These are phyloP conservation scores for Selene dorsalis DNA, from an alignment of 2,797 vertebrate species.

Conservation along the genomic window DNA sequence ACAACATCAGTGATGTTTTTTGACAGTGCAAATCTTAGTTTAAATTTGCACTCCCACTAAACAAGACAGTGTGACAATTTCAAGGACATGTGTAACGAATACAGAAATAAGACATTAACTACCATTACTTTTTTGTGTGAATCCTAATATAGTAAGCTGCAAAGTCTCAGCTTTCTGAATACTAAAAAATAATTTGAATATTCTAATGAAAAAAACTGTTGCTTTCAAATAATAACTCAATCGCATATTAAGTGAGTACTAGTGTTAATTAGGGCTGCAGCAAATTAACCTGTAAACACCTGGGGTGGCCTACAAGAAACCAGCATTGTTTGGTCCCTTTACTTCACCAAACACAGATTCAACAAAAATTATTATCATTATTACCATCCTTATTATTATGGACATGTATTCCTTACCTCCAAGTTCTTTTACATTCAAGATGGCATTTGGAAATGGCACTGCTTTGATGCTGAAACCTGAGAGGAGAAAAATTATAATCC, in stretches of 20 bases:
- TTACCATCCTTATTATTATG: no score
- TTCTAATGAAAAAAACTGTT: no score
- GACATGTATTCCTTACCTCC: constrained; percentile 89
- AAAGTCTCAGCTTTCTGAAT: background rate
- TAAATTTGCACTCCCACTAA: background rate
- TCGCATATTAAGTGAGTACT: no score
- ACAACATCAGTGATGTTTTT: constrained; percentile 21
- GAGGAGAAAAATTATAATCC: constrained; percentile 67
- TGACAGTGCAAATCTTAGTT: background rate
- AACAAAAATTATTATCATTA: no score
- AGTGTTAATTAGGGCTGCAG: background rate
- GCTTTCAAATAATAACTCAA: no score
- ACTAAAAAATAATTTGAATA: no score
- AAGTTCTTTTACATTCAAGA: constrained; percentile 99
- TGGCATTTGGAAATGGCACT: constrained; percentile 95
- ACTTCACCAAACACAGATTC: background rate
- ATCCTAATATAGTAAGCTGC: background rate
- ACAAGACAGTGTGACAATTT: background rate
- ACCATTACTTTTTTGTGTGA: no score
- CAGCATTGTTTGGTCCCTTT: no score
- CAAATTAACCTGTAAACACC: background rate
- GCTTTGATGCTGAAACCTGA: constrained; percentile 99
- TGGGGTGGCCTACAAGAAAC: background rate
- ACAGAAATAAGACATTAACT: no score
- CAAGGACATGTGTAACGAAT: no score